Percentiles rank a stretch among this genome's conserved stretches.
Evolutionary conservation across 2,797 vertebrate genomes (phyloP).

Genomic region (Acipenser transmontanus): DNA sequence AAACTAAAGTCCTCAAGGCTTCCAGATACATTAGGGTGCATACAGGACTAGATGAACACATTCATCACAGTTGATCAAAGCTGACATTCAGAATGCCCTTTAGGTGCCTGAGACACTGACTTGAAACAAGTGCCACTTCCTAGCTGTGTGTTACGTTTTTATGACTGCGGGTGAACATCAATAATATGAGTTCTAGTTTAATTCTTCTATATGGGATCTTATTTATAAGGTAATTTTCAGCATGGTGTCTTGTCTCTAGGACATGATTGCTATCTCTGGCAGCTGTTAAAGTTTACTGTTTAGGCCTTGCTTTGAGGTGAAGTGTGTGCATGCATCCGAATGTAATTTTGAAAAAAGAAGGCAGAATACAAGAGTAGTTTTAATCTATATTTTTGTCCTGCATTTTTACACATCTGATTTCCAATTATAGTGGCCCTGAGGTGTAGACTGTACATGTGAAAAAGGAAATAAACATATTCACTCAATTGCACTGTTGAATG

Average conservation of each 20-base stretch:
- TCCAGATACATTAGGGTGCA: constrained; percentile 32
- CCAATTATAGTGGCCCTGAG: too few species aligned
- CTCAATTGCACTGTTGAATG: too few species aligned
- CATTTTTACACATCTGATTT: neutral
- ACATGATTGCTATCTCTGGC: constrained; percentile 61
- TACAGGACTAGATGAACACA: constrained; percentile 29
- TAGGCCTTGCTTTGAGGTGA: constrained; percentile 59
- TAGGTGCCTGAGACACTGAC: constrained; percentile 40
- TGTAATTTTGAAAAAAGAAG: constrained; percentile 45
- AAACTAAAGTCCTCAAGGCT: constrained; percentile 40
- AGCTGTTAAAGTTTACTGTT: constrained; percentile 62
- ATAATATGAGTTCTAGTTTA: constrained; percentile 67
- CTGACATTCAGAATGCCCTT: constrained; percentile 56
- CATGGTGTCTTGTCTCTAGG: constrained; percentile 58
- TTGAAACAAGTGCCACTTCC: constrained; percentile 51
- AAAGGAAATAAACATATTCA: too few species aligned
- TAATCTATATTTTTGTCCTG: neutral
- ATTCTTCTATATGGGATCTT: constrained; percentile 62
- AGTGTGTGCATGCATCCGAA: constrained; percentile 44
- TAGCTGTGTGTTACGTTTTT: constrained; percentile 42
- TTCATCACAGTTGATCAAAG: constrained; percentile 46
- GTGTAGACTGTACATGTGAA: too few species aligned
- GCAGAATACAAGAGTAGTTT: neutral
- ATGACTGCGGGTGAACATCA: constrained; percentile 50
- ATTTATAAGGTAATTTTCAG: constrained; percentile 66